Base-by-base conservation (phyloP, 2,797 vertebrate species). In the Acipenser transmontanus region DNA sequence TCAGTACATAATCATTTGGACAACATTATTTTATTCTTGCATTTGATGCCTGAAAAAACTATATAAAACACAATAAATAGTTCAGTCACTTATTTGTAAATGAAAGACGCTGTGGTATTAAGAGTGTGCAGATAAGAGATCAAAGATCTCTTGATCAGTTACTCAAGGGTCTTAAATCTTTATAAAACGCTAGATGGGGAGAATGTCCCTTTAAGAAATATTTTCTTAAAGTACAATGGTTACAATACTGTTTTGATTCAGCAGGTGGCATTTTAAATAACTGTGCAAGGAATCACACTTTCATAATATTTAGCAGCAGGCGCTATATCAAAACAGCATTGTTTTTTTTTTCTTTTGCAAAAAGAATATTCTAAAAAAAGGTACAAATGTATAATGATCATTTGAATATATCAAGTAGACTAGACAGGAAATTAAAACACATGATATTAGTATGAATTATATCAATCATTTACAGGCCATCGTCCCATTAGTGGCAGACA, bases 401-500 rank as follows among this genome's bases (percentile, higher is more conserved):
- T 7, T 62, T 66, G 65, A 63, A 70, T 11, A 60, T 51, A 63
- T 11, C 48, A 70, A 52, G 49, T 13, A 51, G 7, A 48, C 34
- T 60, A 56, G 62, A 34, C 34, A 59, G 49, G 34, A 66, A 65
- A 54, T 49, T 61, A 69, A 69, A 65, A 63, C 12, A n/a, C 17
- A 8, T 66, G 52, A 66, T 66, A 11, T 13, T 7, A 65, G 49
- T 8, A 14, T 69, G 11, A 62, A 47, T 62, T 65, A 69, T 63
- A 69, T 13, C 52, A 65, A 61, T n/a, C 9, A 50, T 56, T 54
- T 13, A 69, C 59, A 54, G 49, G 60, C 54, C 65, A 51, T 62
- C 47, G 4, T 61, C 34, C 49, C 12, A 66, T 64, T 66, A 62
- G 64, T 62, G 65, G 57, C 65, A 70, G 64, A 61, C 51, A 54